These are phyloP conservation scores for Gobius niger DNA, from an alignment of 2,113 vertebrate genomes.

Conservation along the genomic window DNA sequence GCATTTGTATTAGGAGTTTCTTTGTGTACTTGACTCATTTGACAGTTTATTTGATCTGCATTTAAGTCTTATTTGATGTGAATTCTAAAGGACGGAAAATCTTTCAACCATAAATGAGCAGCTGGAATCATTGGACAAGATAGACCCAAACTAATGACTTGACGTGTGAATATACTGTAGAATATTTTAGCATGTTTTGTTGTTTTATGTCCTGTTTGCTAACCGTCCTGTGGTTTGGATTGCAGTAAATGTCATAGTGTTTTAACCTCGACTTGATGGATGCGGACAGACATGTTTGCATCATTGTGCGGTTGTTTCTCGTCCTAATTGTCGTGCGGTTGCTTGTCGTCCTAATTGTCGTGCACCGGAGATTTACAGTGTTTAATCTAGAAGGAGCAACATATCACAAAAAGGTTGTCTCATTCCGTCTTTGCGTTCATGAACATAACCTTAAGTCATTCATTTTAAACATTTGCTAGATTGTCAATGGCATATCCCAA, in stretches of 20 bases:
- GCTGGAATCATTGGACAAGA: too few relatives aligned
- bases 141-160: too few relatives aligned
- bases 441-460: neutral
- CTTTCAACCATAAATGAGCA: too few relatives aligned
- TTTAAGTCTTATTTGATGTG: neutral
- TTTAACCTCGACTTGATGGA: neutral
- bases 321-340: constrained; percentile 3
- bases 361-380: constrained; percentile 32
- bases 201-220: neutral
- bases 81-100: too few relatives aligned
- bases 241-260: neutral
- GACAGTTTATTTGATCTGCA: neutral
- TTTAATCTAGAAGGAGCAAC: neutral
- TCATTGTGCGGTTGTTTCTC: constrained; percentile 12
- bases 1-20: constrained; percentile 55
- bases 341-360: constrained; percentile 10
- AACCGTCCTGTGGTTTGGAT: neutral
- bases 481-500: neutral
- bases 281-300: neutral
- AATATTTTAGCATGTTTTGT: neutral
- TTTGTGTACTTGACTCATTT: constrained; percentile 14
- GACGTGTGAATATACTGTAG: too few relatives aligned
- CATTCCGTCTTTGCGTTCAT: neutral
- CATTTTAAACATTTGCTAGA: neutral
- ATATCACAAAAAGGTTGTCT: neutral